These are phyloP conservation scores for Pyrocoelia pectoralis DNA, from an alignment of 2,888 invertebrate genomes.

Conservation along the genomic window DNA sequence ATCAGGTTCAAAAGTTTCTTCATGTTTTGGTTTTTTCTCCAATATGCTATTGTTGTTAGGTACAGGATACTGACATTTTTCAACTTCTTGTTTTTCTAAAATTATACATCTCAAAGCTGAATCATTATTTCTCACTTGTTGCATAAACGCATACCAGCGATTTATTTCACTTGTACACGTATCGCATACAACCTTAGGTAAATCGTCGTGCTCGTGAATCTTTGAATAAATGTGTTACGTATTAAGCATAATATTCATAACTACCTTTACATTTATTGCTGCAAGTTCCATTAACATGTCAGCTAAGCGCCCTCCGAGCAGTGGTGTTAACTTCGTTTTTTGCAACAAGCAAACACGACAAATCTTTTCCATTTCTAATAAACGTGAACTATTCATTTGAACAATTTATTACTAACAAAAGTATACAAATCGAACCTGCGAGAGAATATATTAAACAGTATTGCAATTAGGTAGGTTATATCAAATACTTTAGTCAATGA, in stretches of 20 bases:
- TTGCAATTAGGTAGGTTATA: too few relatives aligned
- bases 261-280: conserved; percentile 16
- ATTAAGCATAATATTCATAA: too few relatives aligned
- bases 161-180: conserved; percentile 73
- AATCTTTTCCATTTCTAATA: conserved; percentile 65
- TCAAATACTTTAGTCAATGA: too few relatives aligned
- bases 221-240: neutral
- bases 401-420: too few relatives aligned
- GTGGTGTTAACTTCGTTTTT: conserved; percentile 71
- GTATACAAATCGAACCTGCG: too few relatives aligned
- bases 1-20: too few relatives aligned
- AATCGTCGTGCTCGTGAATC: conserved; percentile 62
- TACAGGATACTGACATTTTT: conserved; percentile 2
- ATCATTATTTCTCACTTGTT: conserved; percentile 68
- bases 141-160: conserved; percentile 70
- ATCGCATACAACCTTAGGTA: conserved; percentile 68
- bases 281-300: conserved; percentile 68
- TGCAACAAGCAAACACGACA: conserved; percentile 70
- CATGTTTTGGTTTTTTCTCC: too few relatives aligned
- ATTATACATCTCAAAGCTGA: conserved; percentile 57
- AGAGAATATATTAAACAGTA: too few relatives aligned
- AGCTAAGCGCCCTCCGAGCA: conserved; percentile 70
- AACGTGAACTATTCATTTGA: conserved; percentile 19
- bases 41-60: neutral
- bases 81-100: conserved; percentile 16